These are phyloP conservation scores for Teinopalpus imperialis DNA, from an alignment of 2,888 invertebrate species.

Conservation along the genomic window DNA sequence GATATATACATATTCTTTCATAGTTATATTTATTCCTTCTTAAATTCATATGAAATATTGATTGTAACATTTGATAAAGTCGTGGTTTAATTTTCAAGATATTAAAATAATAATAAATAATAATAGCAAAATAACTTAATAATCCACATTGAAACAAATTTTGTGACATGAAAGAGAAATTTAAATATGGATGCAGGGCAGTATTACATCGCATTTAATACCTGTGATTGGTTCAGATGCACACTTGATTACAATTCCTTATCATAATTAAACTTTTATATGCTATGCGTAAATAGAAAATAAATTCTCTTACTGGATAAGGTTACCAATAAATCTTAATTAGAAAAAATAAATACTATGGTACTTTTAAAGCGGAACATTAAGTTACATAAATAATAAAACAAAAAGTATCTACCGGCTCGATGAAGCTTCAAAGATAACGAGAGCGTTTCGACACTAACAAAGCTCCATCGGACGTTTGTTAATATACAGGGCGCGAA, in stretches of 20 bases:
- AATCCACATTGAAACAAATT: background rate
- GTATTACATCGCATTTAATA: constrained; percentile 6
- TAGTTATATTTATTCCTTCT: too few relatives aligned
- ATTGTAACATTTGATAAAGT: too few relatives aligned
- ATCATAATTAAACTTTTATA: constrained; percentile 43
- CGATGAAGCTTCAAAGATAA: constrained; percentile 29
- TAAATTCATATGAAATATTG: too few relatives aligned
- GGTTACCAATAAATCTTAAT: constrained; percentile 57
- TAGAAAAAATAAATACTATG: constrained; percentile 71
- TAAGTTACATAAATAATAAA: constrained; percentile 57
- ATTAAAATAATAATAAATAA: too few relatives aligned
- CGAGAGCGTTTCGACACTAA: background rate
- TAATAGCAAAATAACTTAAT: too few relatives aligned
- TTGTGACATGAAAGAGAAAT: constrained; percentile 1
- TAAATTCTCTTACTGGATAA: constrained; percentile 49
- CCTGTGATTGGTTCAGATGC: constrained; percentile 8
- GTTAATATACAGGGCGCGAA: constrained; percentile 27
- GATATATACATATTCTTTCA: too few relatives aligned
- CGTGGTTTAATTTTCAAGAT: too few relatives aligned
- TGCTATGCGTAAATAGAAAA: constrained; percentile 47
- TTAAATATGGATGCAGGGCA: background rate
- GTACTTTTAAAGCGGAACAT: constrained; percentile 70
- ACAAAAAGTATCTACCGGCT: constrained; percentile 37
- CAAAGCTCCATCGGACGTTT: constrained; percentile 15
- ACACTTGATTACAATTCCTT: constrained; percentile 30